phyloP scores from a whole-genome alignment of 1,140 invertebrate genomes.

The Vanessa tameamea region DNA sequence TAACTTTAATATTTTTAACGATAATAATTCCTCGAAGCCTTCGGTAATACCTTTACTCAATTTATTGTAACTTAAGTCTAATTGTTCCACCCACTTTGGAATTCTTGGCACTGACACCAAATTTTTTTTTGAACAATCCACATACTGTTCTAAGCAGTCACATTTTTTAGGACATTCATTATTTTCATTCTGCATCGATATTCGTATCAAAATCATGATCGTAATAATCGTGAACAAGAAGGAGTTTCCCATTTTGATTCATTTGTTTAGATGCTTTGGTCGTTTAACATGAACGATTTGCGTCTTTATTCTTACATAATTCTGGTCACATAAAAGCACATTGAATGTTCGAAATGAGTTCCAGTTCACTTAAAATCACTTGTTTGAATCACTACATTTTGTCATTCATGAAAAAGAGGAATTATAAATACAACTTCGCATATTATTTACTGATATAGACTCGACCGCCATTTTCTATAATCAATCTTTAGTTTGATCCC shows the following conservation, averaged over 20 bases:
- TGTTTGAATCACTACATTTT: slow-evolving; percentile 57
- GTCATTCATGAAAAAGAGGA: slow-evolving; percentile 39
- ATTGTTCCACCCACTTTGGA: slow-evolving; percentile 82
- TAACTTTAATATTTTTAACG: slow-evolving; percentile 78
- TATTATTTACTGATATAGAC: slow-evolving; percentile 65
- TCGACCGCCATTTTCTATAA: slow-evolving; percentile 72
- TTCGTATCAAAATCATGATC: slow-evolving; percentile 58
- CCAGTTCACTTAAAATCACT: slow-evolving; percentile 49
- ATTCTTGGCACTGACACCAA: slow-evolving; percentile 81
- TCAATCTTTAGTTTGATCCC: slow-evolving; percentile 33
- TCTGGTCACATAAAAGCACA: slow-evolving; percentile 43
- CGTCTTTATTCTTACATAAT: slow-evolving; percentile 74
- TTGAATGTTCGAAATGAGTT: slow-evolving; percentile 19
- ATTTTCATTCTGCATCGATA: slow-evolving; percentile 65
- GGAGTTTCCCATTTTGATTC: slow-evolving; percentile 75
- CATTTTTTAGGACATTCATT: slow-evolving; percentile 82
- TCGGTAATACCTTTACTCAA: slow-evolving; percentile 64
- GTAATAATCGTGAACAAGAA: slow-evolving; percentile 67
- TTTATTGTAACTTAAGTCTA: slow-evolving; percentile 81
- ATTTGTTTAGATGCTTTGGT: slow-evolving; percentile 63
- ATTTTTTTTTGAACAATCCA: slow-evolving; percentile 83
- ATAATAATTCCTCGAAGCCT: slow-evolving; percentile 59
- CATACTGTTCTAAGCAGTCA: slow-evolving; percentile 81
- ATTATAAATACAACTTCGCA: slow-evolving; percentile 57
- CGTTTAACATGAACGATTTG: slow-evolving; percentile 58